Evolutionary conservation across 2,888 invertebrate genomes (phyloP).

Genomic region (Lysandra bellargus): DNA sequence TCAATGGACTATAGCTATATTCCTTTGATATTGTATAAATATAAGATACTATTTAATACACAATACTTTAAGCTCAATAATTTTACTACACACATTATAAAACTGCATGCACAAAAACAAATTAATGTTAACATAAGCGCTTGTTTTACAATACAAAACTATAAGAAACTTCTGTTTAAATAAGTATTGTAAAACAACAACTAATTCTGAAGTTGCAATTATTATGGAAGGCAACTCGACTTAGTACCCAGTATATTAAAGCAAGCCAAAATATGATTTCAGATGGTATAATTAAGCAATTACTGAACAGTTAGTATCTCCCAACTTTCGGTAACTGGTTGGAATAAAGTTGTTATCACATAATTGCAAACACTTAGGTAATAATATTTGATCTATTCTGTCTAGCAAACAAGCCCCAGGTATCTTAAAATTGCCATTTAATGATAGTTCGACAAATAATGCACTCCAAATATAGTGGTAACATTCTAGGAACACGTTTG

Average conservation of each 20-base stretch:
- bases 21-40: not conserved
- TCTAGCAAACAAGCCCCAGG: conserved; percentile 21
- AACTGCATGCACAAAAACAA: too few species aligned
- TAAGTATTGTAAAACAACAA: too few species aligned
- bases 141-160: too few species aligned
- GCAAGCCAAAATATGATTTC: not conserved
- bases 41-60: not conserved
- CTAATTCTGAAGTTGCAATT: too few species aligned
- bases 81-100: too few species aligned
- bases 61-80: not conserved
- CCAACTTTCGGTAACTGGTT: conserved; percentile 1
- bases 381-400: not conserved
- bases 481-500: conserved; percentile 48
- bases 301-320: not conserved
- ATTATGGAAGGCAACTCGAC: too few species aligned
- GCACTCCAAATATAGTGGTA: conserved; percentile 46
- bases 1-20: not conserved
- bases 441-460: conserved; percentile 43
- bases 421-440: conserved; percentile 41
- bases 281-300: not conserved
- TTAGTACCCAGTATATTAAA: not conserved
- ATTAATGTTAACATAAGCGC: too few species aligned
- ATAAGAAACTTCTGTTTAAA: too few species aligned
- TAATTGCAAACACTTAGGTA: not conserved
- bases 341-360: not conserved